Base-by-base conservation (phyloP, 64 coral and sea anemone genomes). In the Montipora foliosa region DNA sequence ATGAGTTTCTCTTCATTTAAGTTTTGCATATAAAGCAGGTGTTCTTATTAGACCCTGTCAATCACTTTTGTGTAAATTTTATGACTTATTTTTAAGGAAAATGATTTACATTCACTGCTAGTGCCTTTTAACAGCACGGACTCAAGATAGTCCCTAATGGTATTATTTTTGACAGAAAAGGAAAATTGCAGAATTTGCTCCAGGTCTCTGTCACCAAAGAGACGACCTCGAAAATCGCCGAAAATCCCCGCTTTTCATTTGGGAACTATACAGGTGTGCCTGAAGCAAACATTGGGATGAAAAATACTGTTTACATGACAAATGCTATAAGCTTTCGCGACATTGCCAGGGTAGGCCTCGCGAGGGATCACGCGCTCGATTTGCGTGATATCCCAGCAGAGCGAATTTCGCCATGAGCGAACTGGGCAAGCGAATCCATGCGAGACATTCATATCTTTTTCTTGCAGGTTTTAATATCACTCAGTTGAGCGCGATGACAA, bases 401-500 rank as follows among this genome's bases (percentile, higher is more conserved):
- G 53, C 0, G 53, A 8, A 8, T 11, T 57, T 57, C 11, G 53
- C 53, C 11, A 37, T 57, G 46, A 52, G 17, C 47, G 44, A n/a
- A 5, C 13, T 47, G 5, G 16, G 47, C 53, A 11, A 49, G 6
- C 45, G 44, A 47, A 45, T n/a, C 52, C 45, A 48, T 15, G 47
- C 44, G 46, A 78, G 44, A 19, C 45, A 16, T 5, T 49, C 6
- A 19, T 17, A 19, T 50, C 19, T 78, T 14, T 17, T 5, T 45
- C 8, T 20, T 47, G 37, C 82, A 6, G 46, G 67, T 11, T 57
- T 57, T 57, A 11, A 86, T 49, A 71, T 86, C 47, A 37, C 82
- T 46, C 76, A 49, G 76, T 71, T 19, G 82, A 37, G 66, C 61
- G 45, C 82, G 77, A 82, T 93, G 84, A 49, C 77, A 93, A 62